A percentile compares a stretch with the other conserved stretches of the same genome.
phyloP scores from a whole-genome alignment of 2,113 vertebrate species.

The Chamaea fasciata region DNA sequence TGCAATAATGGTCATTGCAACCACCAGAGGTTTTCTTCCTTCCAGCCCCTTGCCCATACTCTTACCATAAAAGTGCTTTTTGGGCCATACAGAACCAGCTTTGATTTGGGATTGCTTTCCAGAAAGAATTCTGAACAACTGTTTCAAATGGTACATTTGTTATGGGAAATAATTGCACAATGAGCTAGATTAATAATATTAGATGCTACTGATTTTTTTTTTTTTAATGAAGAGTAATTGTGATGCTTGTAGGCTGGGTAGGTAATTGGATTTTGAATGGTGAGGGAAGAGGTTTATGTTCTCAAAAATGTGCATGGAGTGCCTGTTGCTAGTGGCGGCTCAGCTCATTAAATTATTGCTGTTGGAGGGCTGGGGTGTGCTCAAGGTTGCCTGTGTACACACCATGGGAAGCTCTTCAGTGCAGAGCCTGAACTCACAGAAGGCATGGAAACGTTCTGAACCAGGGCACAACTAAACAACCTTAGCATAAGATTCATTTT shows the following conservation, averaged over 20 bases:
- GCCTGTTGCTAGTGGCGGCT: neutral
- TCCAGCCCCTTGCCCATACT: neutral
- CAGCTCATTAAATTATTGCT: neutral
- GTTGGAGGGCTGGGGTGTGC: neutral
- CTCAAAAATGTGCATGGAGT: neutral
- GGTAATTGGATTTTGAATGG: neutral
- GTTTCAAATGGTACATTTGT: neutral
- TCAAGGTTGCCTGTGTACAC: neutral
- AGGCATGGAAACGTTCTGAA: neutral
- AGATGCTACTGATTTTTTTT: neutral
- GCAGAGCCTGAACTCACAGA: neutral
- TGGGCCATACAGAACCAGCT: neutral
- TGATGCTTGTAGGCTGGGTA: neutral
- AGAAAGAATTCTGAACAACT: neutral
- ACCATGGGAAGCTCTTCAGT: neutral
- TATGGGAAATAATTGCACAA: neutral
- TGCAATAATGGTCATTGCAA: neutral
- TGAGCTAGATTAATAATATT: neutral
- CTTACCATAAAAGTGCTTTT: neutral
- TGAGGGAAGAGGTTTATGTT: neutral
- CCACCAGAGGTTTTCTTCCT: neutral
- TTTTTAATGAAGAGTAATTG: neutral
- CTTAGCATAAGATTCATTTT: neutral
- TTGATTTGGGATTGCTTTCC: neutral
- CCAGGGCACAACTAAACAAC: neutral